A percentile compares a stretch with the other conserved stretches of the same genome.
These are phyloP conservation scores for Trypoxylon attenuatum DNA, from an alignment of 2,888 invertebrate genomes.

Conservation along the genomic window DNA sequence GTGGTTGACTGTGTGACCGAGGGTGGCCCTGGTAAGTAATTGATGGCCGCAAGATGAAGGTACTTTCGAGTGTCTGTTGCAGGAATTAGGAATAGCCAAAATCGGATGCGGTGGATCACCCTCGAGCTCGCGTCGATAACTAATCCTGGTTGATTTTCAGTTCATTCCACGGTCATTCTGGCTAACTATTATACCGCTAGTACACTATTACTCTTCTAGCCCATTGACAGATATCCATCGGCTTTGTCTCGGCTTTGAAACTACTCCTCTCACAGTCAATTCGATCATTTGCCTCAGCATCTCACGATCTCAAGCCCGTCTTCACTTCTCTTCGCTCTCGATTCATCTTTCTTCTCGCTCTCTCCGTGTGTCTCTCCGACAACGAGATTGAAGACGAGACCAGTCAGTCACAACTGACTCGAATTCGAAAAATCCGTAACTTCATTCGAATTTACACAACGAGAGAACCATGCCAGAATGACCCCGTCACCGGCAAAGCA, in stretches of 20 bases:
- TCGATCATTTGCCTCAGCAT: slow-evolving; percentile 8
- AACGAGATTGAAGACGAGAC: slow-evolving; percentile 13
- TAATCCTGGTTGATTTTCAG: slow-evolving; percentile 57
- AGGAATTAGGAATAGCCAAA: slow-evolving; percentile 39
- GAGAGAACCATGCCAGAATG: slow-evolving; percentile 66
- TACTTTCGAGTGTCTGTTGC: slow-evolving; percentile 66
- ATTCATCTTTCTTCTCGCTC: slow-evolving; percentile 5
- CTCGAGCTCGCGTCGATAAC: slow-evolving; percentile 26
- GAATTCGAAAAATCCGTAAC: too few relatives aligned
- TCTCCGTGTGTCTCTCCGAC: slow-evolving; percentile 7
- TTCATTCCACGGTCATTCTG: slow-evolving; percentile 54
- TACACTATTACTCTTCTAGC: slow-evolving; percentile 1
- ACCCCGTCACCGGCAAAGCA: slow-evolving; percentile 53
- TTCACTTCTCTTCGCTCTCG: slow-evolving; percentile 16
- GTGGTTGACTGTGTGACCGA: slow-evolving; percentile 62
- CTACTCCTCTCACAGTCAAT: slow-evolving; percentile 3
- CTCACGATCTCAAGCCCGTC: slow-evolving; percentile 13
- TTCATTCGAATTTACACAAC: too few relatives aligned
- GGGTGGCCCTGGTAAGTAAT: slow-evolving; percentile 71
- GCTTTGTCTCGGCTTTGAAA: slow-evolving; percentile 7
- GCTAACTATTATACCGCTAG: slow-evolving; percentile 25
- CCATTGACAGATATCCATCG: neutral
- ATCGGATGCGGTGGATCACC: slow-evolving; percentile 10
- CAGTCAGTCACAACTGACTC: too few relatives aligned
- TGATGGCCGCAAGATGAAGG: slow-evolving; percentile 70